Conservation (phyloP, 2,888 invertebrate species). For the Xestia xanthographa region DNA sequence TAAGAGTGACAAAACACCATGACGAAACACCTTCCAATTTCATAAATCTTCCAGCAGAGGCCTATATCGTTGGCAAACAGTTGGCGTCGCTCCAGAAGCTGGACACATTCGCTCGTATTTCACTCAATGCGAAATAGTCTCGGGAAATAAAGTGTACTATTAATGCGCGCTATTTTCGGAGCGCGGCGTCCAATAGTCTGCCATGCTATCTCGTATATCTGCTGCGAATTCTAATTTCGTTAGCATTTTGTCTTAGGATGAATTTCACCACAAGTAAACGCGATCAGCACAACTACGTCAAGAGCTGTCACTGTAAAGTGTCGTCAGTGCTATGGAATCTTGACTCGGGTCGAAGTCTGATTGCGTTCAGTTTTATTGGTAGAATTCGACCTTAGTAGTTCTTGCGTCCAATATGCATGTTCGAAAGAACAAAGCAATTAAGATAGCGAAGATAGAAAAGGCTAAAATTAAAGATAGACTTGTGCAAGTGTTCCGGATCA, state of each 20-base stretch:
- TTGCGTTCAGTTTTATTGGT: not conserved
- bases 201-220: conserved; percentile 63
- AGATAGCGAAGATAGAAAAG: conserved; percentile 47
- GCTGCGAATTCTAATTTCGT: conserved; percentile 43
- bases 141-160: conserved; percentile 81
- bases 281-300: not conserved
- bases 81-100: conserved; percentile 81
- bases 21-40: conserved; percentile 47
- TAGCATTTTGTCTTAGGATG: conserved; percentile 30
- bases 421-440: conserved; percentile 29
- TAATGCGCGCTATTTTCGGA: conserved; percentile 82
- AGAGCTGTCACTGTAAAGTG: not conserved
- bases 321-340: not conserved
- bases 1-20: conserved; percentile 52
- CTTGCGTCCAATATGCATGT: conserved; percentile 31
- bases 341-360: not conserved
- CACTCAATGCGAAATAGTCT: conserved; percentile 85
- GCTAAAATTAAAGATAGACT: conserved; percentile 32
- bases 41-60: conserved; percentile 67
- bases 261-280: not conserved
- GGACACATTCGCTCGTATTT: conserved; percentile 82
- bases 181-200: conserved; percentile 84
- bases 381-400: conserved; percentile 8
- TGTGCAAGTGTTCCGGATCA: conserved; percentile 49
- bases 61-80: conserved; percentile 64